phyloP scores from a whole-genome alignment of 2,113 vertebrate species.

The Istiophorus platypterus region DNA sequence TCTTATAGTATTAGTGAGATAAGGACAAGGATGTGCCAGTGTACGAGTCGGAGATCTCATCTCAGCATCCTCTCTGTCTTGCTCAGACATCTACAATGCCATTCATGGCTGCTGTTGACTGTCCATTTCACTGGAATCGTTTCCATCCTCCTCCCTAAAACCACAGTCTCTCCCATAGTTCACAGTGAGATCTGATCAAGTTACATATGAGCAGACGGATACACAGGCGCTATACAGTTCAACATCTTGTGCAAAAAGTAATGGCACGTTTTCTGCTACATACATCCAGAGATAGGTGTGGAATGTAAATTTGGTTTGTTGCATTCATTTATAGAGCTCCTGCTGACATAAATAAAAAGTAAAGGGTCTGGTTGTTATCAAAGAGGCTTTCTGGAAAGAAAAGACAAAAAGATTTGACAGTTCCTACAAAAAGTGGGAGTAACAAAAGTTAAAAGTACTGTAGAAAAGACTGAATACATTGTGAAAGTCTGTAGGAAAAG shows the following conservation, averaged over 20 bases:
- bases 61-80: slow-evolving; percentile 60
- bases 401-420: slow-evolving; percentile 60
- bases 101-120: slow-evolving; percentile 60
- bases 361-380: slow-evolving; percentile 68
- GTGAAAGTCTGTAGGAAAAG: slow-evolving; percentile 76
- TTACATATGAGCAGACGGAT: slow-evolving; percentile 65
- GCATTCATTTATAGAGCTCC: slow-evolving; percentile 63
- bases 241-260: slow-evolving; percentile 74
- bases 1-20: slow-evolving; percentile 69
- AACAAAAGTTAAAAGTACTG: slow-evolving; percentile 83
- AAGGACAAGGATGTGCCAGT: slow-evolving; percentile 62
- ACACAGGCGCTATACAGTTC: slow-evolving; percentile 66
- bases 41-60: slow-evolving; percentile 62
- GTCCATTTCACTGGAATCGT: slow-evolving; percentile 41
- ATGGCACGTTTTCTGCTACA: slow-evolving; percentile 82
- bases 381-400: slow-evolving; percentile 73
- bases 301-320: slow-evolving; percentile 78
- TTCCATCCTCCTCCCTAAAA: slow-evolving; percentile 32
- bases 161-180: slow-evolving; percentile 49
- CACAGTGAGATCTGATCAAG: slow-evolving; percentile 70
- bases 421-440: slow-evolving; percentile 78
- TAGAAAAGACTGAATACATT: slow-evolving; percentile 77
- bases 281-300: slow-evolving; percentile 78
- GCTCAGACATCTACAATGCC: slow-evolving; percentile 48
- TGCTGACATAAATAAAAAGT: slow-evolving; percentile 61